phyloP scores from a whole-genome alignment of 2,888 invertebrate species.

The Apocheima hispidaria region DNA sequence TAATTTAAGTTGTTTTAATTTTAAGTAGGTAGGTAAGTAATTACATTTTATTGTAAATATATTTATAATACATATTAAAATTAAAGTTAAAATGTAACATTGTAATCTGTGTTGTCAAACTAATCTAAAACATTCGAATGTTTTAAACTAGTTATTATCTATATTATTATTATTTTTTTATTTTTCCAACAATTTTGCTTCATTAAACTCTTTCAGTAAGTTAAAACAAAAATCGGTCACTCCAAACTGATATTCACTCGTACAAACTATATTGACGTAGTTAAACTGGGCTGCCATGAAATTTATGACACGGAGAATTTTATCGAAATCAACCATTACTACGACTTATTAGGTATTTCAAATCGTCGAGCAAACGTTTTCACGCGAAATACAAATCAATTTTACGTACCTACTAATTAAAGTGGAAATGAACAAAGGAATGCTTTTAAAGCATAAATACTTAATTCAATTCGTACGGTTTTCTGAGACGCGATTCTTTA shows the following conservation, averaged over 20 bases:
- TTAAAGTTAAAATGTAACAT: too few species aligned
- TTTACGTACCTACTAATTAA: constrained; percentile 50
- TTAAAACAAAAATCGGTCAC: constrained; percentile 3
- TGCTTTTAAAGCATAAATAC: constrained; percentile 51
- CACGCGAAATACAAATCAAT: constrained; percentile 54
- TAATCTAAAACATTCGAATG: too few species aligned
- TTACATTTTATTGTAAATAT: too few species aligned
- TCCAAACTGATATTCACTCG: neutral
- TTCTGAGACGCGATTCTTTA: constrained; percentile 26
- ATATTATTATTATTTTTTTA: neutral
- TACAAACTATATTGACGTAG: constrained; percentile 6
- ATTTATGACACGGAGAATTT: constrained; percentile 22
- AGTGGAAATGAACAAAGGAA: constrained; percentile 53
- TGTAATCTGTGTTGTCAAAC: too few species aligned
- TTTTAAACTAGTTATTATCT: neutral
- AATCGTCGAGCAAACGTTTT: constrained; percentile 47
- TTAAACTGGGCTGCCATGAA: constrained; percentile 12
- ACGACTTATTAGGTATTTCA: constrained; percentile 34
- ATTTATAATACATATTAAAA: too few species aligned
- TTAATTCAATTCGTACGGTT: constrained; percentile 38
- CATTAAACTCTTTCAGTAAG: neutral
- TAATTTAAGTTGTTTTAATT: too few species aligned
- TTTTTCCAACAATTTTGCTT: too few species aligned
- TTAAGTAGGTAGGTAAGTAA: too few species aligned
- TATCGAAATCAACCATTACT: constrained; percentile 27